phyloP scores from a whole-genome alignment of 2,113 vertebrate species.

The Corydoras maculifer region DNA sequence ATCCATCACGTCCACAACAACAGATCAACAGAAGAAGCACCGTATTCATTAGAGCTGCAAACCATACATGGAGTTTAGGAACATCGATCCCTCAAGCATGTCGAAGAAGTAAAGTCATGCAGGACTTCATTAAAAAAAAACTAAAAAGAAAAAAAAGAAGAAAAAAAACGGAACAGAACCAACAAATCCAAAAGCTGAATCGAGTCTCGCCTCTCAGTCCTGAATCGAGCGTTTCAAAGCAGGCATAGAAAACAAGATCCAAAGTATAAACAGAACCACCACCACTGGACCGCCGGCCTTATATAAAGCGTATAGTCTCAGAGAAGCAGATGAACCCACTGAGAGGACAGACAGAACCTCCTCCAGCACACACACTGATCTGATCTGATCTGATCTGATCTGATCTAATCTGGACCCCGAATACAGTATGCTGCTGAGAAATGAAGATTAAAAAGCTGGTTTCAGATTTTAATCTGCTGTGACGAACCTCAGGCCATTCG shows the following conservation, averaged over 20 bases:
- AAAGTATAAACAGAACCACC: slow-evolving; percentile 28
- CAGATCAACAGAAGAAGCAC: slow-evolving; percentile 37
- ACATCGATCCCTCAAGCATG: slow-evolving; percentile 27
- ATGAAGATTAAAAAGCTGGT: too few relatives aligned
- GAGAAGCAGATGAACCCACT: slow-evolving; percentile 10
- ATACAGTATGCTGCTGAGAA: too few relatives aligned
- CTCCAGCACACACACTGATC: background rate
- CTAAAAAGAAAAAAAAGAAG: slow-evolving; percentile 8
- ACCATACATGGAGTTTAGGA: slow-evolving; percentile 31
- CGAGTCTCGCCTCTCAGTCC: slow-evolving; percentile 34
- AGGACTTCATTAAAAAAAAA: slow-evolving; percentile 1
- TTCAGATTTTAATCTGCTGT: too few relatives aligned
- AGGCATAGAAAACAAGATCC: slow-evolving; percentile 8
- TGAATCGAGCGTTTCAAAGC: slow-evolving; percentile 31
- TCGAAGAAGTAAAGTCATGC: slow-evolving; percentile 28
- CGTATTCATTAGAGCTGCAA: slow-evolving; percentile 38
- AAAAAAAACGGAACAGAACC: background rate
- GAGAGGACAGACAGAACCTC: background rate
- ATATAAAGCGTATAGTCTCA: slow-evolving; percentile 3
- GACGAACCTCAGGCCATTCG: too few relatives aligned
- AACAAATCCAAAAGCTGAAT: slow-evolving; percentile 13
- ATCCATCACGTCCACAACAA: slow-evolving; percentile 32
- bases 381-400: too few relatives aligned
- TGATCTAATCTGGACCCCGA: too few relatives aligned
- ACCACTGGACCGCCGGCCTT: slow-evolving; percentile 18